phyloP scores from a whole-genome alignment of 1,140 invertebrate genomes.

The Capitella teleta region DNA sequence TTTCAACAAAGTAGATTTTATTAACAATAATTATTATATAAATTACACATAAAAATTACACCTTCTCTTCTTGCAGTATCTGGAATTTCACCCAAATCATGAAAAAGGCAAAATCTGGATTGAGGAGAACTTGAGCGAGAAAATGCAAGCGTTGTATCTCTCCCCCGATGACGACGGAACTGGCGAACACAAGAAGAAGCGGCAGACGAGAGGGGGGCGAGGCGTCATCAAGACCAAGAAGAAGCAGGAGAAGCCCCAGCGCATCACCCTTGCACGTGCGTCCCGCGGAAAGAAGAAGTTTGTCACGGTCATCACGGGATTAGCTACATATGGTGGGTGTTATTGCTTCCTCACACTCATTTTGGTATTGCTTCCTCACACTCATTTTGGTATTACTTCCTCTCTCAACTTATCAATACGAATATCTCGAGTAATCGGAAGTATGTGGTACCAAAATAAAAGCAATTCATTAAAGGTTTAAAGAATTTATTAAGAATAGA shows the following conservation, averaged over 20 bases:
- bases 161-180: not conserved
- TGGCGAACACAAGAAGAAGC: constrained; percentile 54
- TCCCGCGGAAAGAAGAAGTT: constrained; percentile 97
- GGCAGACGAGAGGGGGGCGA: constrained; percentile 72
- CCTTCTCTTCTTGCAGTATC: constrained; percentile 58
- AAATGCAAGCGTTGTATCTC: constrained; percentile 67
- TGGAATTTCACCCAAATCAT: constrained; percentile 94
- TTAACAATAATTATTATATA: not conserved
- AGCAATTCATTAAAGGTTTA: not conserved
- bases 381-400: not conserved
- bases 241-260: constrained; percentile 62
- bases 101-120: constrained; percentile 96
- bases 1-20: not conserved
- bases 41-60: not conserved
- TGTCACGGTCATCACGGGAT: constrained; percentile 64
- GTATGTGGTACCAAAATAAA: too few relatives aligned
- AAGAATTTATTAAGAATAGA: too few relatives aligned
- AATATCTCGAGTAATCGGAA: too few relatives aligned
- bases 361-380: not conserved
- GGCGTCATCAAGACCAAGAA: constrained; percentile 79
- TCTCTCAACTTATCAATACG: not conserved
- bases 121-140: constrained; percentile 80
- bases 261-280: constrained; percentile 71
- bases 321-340: constrained; percentile 71
- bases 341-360: not conserved